Base-by-base conservation (phyloP, 1,140 invertebrate species). In the Drepana arcuata region DNA sequence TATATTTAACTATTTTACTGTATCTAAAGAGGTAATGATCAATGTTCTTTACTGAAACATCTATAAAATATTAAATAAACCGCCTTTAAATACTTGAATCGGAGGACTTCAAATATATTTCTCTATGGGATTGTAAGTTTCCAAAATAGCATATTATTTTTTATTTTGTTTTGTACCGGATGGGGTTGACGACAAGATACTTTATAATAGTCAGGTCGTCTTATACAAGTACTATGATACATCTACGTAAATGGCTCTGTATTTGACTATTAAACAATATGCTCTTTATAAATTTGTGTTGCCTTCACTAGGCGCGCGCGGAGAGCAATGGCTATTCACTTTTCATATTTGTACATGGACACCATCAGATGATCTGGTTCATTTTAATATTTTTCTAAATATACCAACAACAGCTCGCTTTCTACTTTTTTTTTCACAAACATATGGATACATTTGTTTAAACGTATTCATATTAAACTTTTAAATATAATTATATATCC, bases 311-410 rank as follows among this genome's bases (percentile, higher is more conserved):
- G 58, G 54, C 51, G 45, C 37, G 39, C 42, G 27, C 56, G 36
- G 36, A 51, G 21, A 58, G 57, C 63, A 62, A 79, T 65, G 65
- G 59, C 72, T 51, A 34, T 63, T 63, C 74, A 77, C 72, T 75
- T 45, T 50, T 57, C n/a, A n/a, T 44, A 80, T 80, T 82, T 82
- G 78, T 82, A 82, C 78, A 77, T 78, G 67, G 64, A 40, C 74
- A 79, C 64, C 78, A 82, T 82, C 78, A 82, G 78, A 82, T 82
- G 78, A 78, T 82, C 78, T 82, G 78, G 61, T 65, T 75, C 54
- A 57, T 70, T 70, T 75, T 75, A 73, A 77, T 79, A 79, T 78
- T 79, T 78, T 74, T 52, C 78, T 79, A 78, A 79, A 79, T 78
- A 79, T 82, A 79, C 78, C 78, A 82, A 82, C 78, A 82, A 82